Evolutionary conservation across 2,888 invertebrate species (phyloP).

Genomic region (Timandra comae): DNA sequence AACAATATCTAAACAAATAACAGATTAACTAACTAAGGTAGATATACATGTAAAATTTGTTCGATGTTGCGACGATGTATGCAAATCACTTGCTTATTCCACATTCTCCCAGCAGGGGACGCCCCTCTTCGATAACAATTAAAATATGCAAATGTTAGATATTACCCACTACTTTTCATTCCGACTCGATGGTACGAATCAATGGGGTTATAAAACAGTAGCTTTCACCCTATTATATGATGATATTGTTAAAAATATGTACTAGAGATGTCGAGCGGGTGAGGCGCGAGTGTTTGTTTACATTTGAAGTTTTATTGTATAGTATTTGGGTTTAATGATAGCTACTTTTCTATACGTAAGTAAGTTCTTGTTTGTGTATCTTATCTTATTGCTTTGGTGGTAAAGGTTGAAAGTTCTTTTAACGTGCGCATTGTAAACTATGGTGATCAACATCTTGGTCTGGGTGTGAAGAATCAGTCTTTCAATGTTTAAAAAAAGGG

Average conservation of each 20-base stretch:
- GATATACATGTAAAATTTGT: slow-evolving; percentile 7
- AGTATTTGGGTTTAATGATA: too few species aligned
- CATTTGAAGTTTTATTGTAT: too few species aligned
- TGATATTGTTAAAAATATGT: slow-evolving; percentile 44
- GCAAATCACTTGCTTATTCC: slow-evolving; percentile 62
- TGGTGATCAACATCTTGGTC: too few species aligned
- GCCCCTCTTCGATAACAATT: slow-evolving; percentile 55
- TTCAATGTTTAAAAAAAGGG: too few species aligned
- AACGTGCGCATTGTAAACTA: too few species aligned
- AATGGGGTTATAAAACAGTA: slow-evolving; percentile 38
- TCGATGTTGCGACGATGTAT: slow-evolving; percentile 46
- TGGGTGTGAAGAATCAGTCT: too few species aligned
- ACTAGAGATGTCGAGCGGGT: slow-evolving; percentile 13
- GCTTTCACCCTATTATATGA: slow-evolving; percentile 29
- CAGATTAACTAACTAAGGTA: not conserved
- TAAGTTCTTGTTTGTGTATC: too few species aligned
- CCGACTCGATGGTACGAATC: slow-evolving; percentile 52
- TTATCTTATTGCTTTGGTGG: too few species aligned
- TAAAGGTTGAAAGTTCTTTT: too few species aligned
- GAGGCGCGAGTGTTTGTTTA: slow-evolving; percentile 11
- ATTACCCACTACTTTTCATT: slow-evolving; percentile 73
- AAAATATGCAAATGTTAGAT: slow-evolving; percentile 73
- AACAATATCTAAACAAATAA: too few species aligned
- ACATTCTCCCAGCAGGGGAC: slow-evolving; percentile 53
- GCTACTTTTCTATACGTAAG: too few species aligned